Conservation (phyloP, 1,140 invertebrate genomes). For the Pseudomyrmex gracilis region DNA sequence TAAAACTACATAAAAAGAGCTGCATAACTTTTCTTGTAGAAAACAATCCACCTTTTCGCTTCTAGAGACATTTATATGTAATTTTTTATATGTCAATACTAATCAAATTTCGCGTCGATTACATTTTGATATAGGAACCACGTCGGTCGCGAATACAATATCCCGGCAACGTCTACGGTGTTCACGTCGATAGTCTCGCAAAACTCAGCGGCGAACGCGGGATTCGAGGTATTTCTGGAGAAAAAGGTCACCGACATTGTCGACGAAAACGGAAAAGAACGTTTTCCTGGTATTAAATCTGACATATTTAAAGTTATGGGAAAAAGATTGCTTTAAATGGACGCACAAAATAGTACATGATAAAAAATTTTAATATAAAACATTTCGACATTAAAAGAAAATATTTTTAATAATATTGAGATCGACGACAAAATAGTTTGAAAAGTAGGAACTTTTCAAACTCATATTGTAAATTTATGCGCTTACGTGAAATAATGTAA, state of each 20-base stretch:
- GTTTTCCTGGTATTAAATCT: slow-evolving; percentile 62
- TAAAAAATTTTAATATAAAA: slow-evolving; percentile 2
- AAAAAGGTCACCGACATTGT: slow-evolving; percentile 56
- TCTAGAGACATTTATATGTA: background rate
- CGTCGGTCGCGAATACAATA: slow-evolving; percentile 64
- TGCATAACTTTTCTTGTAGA: too few species aligned
- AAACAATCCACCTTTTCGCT: too few species aligned
- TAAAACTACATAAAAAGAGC: too few species aligned
- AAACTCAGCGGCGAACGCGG: slow-evolving; percentile 61
- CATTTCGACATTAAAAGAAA: slow-evolving; percentile 14
- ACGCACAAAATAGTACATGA: background rate
- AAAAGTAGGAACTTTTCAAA: too few species aligned
- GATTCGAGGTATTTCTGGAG: slow-evolving; percentile 53
- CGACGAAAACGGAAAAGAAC: slow-evolving; percentile 62
- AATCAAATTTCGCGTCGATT: background rate
- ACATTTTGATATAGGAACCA: slow-evolving; percentile 48
- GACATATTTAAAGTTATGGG: slow-evolving; percentile 67
- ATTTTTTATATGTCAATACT: too few species aligned
- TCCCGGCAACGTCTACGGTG: slow-evolving; percentile 61
- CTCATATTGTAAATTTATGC: too few species aligned
- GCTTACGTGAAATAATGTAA: too few species aligned
- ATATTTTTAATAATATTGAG: too few species aligned
- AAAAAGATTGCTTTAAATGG: slow-evolving; percentile 21
- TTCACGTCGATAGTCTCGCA: slow-evolving; percentile 72
- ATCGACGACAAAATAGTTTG: too few species aligned